Conservation (phyloP, 2,888 invertebrate species). For the Trichogramma evanescens region DNA sequence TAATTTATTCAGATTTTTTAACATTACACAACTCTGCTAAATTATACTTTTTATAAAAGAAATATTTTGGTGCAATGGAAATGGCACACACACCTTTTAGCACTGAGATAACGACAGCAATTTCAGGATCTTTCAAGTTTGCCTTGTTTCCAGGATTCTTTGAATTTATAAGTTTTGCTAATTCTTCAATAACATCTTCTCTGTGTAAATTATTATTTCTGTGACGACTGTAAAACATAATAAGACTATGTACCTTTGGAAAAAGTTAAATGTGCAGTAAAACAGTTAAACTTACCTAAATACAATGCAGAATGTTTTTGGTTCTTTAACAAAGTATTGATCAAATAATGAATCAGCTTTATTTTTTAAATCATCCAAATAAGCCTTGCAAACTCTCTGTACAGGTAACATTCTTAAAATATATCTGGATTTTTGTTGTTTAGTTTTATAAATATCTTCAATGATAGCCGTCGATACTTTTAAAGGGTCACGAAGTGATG, state of each 20-base stretch:
- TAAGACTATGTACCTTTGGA: constrained; percentile 13
- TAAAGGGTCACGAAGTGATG: constrained; percentile 63
- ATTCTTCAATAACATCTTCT: constrained; percentile 63
- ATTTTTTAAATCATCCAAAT: constrained; percentile 65
- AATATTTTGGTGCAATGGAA: constrained; percentile 73
- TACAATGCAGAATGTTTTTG: constrained; percentile 68
- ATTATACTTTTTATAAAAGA: constrained; percentile 77
- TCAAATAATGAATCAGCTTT: constrained; percentile 63
- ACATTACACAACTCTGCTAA: constrained; percentile 54
- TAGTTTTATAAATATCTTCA: constrained; percentile 62
- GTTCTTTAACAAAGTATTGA: constrained; percentile 64
- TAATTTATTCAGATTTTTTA: constrained; percentile 15
- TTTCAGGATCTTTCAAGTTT: constrained; percentile 68
- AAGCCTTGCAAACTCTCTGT: constrained; percentile 68
- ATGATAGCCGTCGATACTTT: constrained; percentile 65
- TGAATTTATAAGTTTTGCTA: constrained; percentile 65
- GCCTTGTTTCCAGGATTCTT: constrained; percentile 70
- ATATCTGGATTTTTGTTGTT: constrained; percentile 66
- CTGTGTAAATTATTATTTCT: constrained; percentile 68
- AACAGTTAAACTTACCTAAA: constrained; percentile 53
- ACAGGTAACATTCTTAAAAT: constrained; percentile 77
- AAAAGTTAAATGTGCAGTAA: constrained; percentile 1
- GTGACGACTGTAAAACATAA: constrained; percentile 51
- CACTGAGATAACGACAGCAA: constrained; percentile 76
- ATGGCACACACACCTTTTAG: constrained; percentile 74